Evolutionary conservation across 2,888 invertebrate genomes (phyloP).

Genomic region (Tenodera sinensis): DNA sequence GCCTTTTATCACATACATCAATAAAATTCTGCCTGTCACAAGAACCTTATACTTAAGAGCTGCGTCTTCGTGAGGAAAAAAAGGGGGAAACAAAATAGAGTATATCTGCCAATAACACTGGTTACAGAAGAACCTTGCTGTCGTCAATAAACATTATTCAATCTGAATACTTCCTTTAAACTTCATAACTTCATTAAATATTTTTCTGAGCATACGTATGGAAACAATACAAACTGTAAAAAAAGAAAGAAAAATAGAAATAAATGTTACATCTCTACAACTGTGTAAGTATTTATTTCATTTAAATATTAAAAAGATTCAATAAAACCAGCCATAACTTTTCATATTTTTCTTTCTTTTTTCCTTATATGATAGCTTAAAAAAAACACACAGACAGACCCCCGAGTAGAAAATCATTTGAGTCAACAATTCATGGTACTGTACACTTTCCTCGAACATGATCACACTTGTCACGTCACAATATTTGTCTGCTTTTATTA

Average conservation of each 20-base stretch:
- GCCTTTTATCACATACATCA: not conserved
- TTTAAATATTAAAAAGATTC: conserved; percentile 5
- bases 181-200: not conserved
- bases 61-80: not conserved
- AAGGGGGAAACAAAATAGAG: not conserved
- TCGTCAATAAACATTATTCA: not conserved
- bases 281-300: not conserved
- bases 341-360: conserved; percentile 2
- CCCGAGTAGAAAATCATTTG: conserved; percentile 6
- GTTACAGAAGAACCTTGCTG: not conserved
- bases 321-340: conserved; percentile 16
- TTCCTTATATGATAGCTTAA: conserved; percentile 6
- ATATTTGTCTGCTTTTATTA: not conserved
- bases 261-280: not conserved
- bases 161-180: not conserved
- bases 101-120: not conserved
- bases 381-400: conserved; percentile 12
- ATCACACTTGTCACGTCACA: not conserved
- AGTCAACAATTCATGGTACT: conserved; percentile 14
- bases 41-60: not conserved
- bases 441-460: conserved; percentile 6
- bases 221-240: not conserved
- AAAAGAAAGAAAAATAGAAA: conserved; percentile 15
- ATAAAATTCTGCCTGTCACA: not conserved
- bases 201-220: conserved; percentile 7